These are phyloP conservation scores for Brachionus angularis DNA, from an alignment of 1,140 invertebrate species.

Conservation along the genomic window DNA sequence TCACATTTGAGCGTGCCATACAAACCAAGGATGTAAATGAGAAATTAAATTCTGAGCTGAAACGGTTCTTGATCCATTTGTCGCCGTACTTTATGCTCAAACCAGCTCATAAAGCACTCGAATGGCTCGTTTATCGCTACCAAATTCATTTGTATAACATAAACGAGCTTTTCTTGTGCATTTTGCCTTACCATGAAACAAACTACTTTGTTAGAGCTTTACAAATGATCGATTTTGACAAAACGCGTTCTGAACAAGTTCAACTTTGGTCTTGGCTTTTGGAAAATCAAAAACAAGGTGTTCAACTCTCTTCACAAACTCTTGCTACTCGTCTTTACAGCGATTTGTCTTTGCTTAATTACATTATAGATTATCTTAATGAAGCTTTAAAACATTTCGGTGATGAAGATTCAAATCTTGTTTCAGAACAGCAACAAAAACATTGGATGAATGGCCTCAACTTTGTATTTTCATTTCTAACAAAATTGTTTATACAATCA, in stretches of 20 bases:
- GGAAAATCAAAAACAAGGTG: slow-evolving; percentile 34
- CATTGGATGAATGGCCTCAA: slow-evolving; percentile 11
- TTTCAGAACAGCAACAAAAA: neutral
- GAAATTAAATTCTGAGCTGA: slow-evolving; percentile 70
- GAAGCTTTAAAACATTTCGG: neutral
- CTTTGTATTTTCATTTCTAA: slow-evolving; percentile 2
- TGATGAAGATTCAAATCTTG: neutral
- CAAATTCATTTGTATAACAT: slow-evolving; percentile 81
- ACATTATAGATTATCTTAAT: slow-evolving; percentile 14
- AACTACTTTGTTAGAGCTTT: slow-evolving; percentile 77
- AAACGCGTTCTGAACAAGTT: neutral
- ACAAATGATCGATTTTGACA: slow-evolving; percentile 61
- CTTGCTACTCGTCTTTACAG: slow-evolving; percentile 13
- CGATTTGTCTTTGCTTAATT: slow-evolving; percentile 36
- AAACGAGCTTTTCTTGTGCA: slow-evolving; percentile 70
- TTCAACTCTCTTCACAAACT: slow-evolving; percentile 8
- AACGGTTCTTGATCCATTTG: slow-evolving; percentile 71
- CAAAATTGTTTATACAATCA: slow-evolving; percentile 14
- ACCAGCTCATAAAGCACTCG: slow-evolving; percentile 78
- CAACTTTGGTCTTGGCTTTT: slow-evolving; percentile 27
- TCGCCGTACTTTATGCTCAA: slow-evolving; percentile 81
- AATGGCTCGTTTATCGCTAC: slow-evolving; percentile 79
- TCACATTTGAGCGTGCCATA: slow-evolving; percentile 72
- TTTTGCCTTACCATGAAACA: slow-evolving; percentile 85
- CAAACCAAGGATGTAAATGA: slow-evolving; percentile 70